Percentiles rank a stretch among this genome's conserved stretches.
Evolutionary conservation across 2,113 vertebrate genomes (phyloP).

Genomic region (Sigmodon hispidus): DNA sequence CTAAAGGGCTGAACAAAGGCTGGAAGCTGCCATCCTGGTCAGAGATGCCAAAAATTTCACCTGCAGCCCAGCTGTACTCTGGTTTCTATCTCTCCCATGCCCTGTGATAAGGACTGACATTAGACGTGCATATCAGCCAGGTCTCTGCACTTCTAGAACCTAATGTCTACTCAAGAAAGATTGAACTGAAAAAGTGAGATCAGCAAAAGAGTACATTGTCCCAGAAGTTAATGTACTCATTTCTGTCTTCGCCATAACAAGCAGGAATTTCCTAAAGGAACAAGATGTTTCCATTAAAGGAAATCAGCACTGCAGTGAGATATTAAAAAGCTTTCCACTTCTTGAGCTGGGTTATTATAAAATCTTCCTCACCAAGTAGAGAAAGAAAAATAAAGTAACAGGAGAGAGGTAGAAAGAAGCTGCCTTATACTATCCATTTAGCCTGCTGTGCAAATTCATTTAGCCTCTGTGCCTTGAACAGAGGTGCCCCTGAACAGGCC

Average conservation of each 20-base stretch:
- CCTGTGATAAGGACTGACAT: neutral
- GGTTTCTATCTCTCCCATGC: neutral
- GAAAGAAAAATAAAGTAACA: neutral
- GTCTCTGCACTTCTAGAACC: neutral
- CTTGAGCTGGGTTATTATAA: neutral
- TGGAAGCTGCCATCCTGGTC: neutral
- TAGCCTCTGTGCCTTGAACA: too few relatives aligned
- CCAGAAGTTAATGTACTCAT: neutral
- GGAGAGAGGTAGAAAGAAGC: neutral
- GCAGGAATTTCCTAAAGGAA: neutral
- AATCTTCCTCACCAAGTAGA: neutral
- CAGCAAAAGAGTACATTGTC: neutral
- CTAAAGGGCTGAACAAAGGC: accelerated
- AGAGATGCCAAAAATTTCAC: neutral
- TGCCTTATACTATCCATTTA: accelerated
- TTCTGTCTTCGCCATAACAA: neutral
- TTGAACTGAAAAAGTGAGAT: neutral
- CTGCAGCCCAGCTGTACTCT: neutral
- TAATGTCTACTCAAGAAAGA: neutral
- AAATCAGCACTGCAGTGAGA: neutral
- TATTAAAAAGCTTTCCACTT: neutral
- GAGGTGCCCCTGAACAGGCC: neutral
- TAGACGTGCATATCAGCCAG: neutral
- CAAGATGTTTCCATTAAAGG: neutral
- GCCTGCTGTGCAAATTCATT: neutral